These are phyloP conservation scores for Bubo blakistoni DNA, from an alignment of 2,113 vertebrate genomes.

Conservation along the genomic window DNA sequence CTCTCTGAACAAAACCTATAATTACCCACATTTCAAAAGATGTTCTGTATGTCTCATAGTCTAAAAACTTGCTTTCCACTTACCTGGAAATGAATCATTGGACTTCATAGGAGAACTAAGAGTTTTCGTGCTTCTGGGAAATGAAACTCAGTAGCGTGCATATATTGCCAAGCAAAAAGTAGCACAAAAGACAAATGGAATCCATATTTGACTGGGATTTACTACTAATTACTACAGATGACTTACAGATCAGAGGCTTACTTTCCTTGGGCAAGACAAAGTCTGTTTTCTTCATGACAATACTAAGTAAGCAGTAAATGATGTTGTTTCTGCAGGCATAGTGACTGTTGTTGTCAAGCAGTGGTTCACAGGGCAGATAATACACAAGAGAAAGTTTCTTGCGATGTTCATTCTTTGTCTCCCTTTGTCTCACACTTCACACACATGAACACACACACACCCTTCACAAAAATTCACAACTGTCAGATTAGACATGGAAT, in stretches of 20 bases:
- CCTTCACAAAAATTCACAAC: slow-evolving; percentile 5
- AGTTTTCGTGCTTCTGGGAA: not conserved
- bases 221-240: not conserved
- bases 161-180: not conserved
- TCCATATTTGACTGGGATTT: not conserved
- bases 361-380: not conserved
- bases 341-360: not conserved
- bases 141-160: not conserved
- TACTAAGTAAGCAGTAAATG: not conserved
- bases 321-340: not conserved
- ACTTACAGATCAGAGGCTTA: not conserved
- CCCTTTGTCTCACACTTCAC: not conserved
- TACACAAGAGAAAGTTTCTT: not conserved
- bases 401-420: not conserved
- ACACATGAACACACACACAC: not conserved
- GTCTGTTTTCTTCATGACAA: not conserved
- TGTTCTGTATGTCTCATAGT: not conserved
- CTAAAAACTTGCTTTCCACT: not conserved
- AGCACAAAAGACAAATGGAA: not conserved
- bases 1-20: not conserved
- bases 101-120: not conserved
- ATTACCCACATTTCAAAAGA: not conserved
- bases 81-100: slow-evolving; percentile 28
- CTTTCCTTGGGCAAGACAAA: not conserved
- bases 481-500: not conserved